Evolutionary conservation across 2,113 vertebrate species (phyloP), one percentile per base, ranked within the genome.

Genomic region (Mesoclemmys tuberculata): DNA sequence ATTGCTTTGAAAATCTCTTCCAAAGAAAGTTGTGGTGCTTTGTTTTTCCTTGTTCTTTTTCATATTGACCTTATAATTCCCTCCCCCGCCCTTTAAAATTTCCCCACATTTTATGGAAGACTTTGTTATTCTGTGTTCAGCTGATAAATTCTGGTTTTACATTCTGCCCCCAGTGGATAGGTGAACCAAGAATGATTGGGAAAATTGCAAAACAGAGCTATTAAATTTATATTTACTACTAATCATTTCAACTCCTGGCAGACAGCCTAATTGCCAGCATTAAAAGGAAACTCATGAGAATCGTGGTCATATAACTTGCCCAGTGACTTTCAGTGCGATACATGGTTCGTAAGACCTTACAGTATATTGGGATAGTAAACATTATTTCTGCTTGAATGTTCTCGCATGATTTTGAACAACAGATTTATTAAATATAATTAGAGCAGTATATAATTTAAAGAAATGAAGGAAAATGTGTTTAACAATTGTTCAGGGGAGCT

Each of bases 181-280:
- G 79, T 78, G 90, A 85, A 49, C 55, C 58, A 64, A 87, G 82
- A 89, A 88, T 94, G 86, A 90, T 80, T 93, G 81, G 92, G 88
- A 90, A 92, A 84, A 87, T 87, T 93, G 84, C 82, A 94, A 94
- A 96, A 86, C 87, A 89, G 80, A 96, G 85, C 93, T 97, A 88
- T 94, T 97, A 96, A 90, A 93, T 98, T 97, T 97, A 96, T 97
- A 97, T 97, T 98, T 97, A 96, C 90, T 97, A 93, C 93, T 97
- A 94, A 98, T 98, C 95, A 96, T 96, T 97, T 96, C 87, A 79
- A 74, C 87, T 97, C n/a, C 97, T 98, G 97, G 97, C 96, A 98
- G 97, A 90, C 94, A 86, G 96, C 97, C 97, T 98, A 97, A 98
- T 96, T 98, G 93, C 91, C 89, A 94, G 91, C 96, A 94, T 94